phyloP scores from a whole-genome alignment of 2,113 vertebrate genomes.

The Forbesichthys agassizii region DNA sequence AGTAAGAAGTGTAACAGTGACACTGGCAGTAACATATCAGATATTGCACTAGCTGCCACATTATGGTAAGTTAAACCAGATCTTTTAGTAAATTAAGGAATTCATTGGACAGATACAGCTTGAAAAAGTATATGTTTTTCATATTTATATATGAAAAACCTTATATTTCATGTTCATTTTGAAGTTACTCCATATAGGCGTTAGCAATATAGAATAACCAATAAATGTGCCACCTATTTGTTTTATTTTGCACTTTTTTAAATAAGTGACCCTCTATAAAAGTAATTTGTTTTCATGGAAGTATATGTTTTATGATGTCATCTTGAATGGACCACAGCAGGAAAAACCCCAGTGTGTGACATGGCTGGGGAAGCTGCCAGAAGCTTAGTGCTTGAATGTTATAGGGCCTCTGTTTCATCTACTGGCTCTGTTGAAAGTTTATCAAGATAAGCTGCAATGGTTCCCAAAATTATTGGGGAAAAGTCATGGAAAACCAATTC shows the following conservation, averaged over 20 bases:
- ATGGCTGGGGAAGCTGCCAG: background rate
- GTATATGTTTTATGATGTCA: too few species aligned
- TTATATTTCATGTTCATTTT: too few species aligned
- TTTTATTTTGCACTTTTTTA: background rate
- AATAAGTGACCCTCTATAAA: background rate
- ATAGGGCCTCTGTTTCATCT: background rate
- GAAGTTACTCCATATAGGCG: too few species aligned
- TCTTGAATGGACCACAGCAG: too few species aligned
- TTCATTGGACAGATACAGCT: too few species aligned
- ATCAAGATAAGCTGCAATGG: background rate
- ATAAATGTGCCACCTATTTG: too few species aligned
- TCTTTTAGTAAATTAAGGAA: too few species aligned
- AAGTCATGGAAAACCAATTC: background rate
- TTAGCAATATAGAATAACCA: too few species aligned
- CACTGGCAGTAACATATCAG: constrained; percentile 24
- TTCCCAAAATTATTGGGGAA: background rate
- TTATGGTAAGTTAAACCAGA: background rate
- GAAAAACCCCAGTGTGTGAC: background rate
- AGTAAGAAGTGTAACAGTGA: background rate
- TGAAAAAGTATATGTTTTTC: too few species aligned
- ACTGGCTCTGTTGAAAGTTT: background rate
- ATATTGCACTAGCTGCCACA: constrained; percentile 15
- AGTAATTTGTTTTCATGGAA: too few species aligned
- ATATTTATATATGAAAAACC: too few species aligned
- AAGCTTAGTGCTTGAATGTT: background rate